Evolutionary conservation across 2,888 invertebrate genomes (phyloP).

Genomic region (Drosophila sordidapex): DNA sequence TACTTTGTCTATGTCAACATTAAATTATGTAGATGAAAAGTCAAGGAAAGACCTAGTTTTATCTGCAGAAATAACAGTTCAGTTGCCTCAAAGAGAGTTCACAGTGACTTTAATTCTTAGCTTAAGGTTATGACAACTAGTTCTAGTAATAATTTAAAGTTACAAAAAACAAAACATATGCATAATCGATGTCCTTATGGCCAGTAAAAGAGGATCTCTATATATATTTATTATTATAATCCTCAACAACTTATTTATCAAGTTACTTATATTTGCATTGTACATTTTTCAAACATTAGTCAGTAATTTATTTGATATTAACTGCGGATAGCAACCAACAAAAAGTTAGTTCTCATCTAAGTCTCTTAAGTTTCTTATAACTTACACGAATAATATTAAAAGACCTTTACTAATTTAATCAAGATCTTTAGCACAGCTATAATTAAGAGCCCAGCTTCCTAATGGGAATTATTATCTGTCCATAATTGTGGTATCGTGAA

Average conservation of each 20-base stretch:
- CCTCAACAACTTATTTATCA: neutral
- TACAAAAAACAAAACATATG: neutral
- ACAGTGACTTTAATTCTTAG: neutral
- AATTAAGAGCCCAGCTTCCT: neutral
- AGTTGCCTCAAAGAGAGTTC: neutral
- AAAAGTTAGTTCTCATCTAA: neutral
- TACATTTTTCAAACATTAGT: neutral
- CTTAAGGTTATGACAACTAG: neutral
- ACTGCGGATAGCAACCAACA: neutral
- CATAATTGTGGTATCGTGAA: slow-evolving; percentile 8
- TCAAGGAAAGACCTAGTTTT: slow-evolving; percentile 1
- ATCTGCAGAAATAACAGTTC: neutral
- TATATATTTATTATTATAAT: neutral
- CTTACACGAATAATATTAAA: neutral
- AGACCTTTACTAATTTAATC: slow-evolving; percentile 1
- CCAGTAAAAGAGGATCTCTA: neutral
- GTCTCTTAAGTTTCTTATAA: neutral
- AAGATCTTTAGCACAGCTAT: slow-evolving; percentile 7
- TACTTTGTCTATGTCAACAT: neutral
- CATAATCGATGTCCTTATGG: no score
- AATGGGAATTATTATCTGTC: slow-evolving; percentile 3
- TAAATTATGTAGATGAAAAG: slow-evolving; percentile 5
- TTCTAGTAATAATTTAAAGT: neutral
- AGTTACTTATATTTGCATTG: neutral
- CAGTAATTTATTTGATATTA: neutral